Conservation (phyloP, 2,113 vertebrate genomes). For the Naja naja region DNA sequence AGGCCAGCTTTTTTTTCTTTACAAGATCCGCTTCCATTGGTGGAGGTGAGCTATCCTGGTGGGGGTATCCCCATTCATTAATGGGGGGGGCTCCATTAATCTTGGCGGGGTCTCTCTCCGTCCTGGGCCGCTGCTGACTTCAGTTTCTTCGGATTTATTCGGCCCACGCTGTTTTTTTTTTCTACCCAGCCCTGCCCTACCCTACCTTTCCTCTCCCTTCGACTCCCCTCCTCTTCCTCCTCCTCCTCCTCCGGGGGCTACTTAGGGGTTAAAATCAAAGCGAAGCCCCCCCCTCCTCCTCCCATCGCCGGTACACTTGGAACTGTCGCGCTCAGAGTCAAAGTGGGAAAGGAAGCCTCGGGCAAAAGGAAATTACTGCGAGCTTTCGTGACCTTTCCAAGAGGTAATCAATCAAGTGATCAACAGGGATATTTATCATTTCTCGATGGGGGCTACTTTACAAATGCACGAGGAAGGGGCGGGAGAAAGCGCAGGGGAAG, state of each 20-base stretch:
- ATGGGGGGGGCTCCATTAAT: background rate
- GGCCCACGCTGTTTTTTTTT: conserved; percentile 52
- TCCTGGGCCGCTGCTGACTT: conserved; percentile 36
- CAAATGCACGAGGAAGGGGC: conserved; percentile 59
- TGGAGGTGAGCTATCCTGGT: background rate
- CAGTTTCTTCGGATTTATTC: conserved; percentile 57
- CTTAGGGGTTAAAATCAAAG: conserved; percentile 90
- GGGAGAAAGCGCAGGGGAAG: background rate
- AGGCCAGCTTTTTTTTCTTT: conserved; percentile 35
- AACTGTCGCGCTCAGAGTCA: conserved; percentile 84
- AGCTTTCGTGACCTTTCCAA: conserved; percentile 96
- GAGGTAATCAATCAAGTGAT: conserved; percentile 99
- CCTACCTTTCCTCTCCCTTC: conserved; percentile 38
- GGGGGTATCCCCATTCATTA: background rate
- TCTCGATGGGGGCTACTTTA: conserved; percentile 81
- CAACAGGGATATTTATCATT: conserved; percentile 99
- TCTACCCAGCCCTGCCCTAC: background rate
- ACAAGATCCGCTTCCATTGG: conserved; percentile 57
- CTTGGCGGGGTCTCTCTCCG: conserved; percentile 43
- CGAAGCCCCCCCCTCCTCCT: conserved; percentile 67
- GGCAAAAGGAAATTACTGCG: conserved; percentile 98
- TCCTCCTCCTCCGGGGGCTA: conserved; percentile 70
- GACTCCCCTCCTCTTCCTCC: background rate
- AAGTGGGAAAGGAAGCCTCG: conserved; percentile 96
- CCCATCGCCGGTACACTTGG: conserved; percentile 69